These are phyloP conservation scores for Decapterus maruadsi DNA, from an alignment of 2,797 vertebrate genomes.

Conservation along the genomic window DNA sequence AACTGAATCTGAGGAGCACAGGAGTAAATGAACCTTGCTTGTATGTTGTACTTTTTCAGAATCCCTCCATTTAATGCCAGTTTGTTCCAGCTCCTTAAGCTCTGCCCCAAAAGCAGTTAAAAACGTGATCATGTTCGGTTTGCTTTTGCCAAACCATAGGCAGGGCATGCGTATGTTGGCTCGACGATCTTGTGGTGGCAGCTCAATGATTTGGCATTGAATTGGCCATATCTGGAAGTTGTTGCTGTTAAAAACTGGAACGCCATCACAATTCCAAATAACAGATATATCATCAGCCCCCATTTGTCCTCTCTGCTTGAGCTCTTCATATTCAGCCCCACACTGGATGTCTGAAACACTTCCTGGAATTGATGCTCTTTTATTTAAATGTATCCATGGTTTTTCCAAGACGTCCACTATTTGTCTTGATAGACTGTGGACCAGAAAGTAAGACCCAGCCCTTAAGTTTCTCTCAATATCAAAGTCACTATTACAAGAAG, in stretches of 20 bases:
- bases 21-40: too few relatives aligned
- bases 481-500: not conserved
- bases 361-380: not conserved
- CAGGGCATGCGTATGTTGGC: not conserved
- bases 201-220: constrained; percentile 14
- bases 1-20: too few relatives aligned
- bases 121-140: not conserved
- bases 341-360: constrained; percentile 26
- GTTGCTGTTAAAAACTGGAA: constrained; percentile 29
- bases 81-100: not conserved
- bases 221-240: constrained; percentile 15
- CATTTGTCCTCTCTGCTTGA: constrained; percentile 24
- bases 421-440: constrained; percentile 6
- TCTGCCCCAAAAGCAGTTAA: not conserved
- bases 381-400: too few relatives aligned
- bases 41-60: too few relatives aligned
- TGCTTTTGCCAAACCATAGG: constrained; percentile 21
- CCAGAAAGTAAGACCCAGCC: not conserved
- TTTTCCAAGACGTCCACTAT: not conserved
- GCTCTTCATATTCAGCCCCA: constrained; percentile 4
- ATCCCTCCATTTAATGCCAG: not conserved
- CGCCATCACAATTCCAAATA: constrained; percentile 30
- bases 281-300: constrained; percentile 4
- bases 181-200: constrained; percentile 1
- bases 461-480: not conserved